phyloP scores from a whole-genome alignment of 2,888 invertebrate genomes.

The Eudasyphora cyanicolor region DNA sequence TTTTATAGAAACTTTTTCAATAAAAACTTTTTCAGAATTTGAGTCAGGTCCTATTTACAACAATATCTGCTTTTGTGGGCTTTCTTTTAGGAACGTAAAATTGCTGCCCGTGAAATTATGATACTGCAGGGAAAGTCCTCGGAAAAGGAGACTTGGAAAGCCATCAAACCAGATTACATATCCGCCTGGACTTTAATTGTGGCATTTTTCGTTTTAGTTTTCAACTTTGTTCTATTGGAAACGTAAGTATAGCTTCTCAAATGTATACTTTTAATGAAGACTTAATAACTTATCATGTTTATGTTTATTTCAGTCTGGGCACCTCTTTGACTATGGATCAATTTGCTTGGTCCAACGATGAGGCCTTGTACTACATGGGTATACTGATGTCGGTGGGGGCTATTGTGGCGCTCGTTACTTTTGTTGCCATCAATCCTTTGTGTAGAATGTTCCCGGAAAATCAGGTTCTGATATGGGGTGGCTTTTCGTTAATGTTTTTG shows the following conservation, averaged over 20 bases:
- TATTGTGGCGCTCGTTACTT: conserved; percentile 87
- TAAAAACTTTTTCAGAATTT: too few relatives aligned
- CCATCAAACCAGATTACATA: conserved; percentile 86
- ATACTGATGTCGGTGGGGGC: conserved; percentile 90
- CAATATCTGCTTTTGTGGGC: background rate
- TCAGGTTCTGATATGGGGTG: conserved; percentile 90
- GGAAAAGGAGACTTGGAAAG: conserved; percentile 88
- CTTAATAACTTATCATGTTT: conserved; percentile 3
- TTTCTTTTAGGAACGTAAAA: conserved; percentile 82
- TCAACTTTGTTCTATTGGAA: conserved; percentile 93
- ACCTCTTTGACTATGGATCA: conserved; percentile 93
- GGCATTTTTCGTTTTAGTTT: conserved; percentile 91
- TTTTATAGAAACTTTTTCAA: background rate
- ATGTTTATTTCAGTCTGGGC: conserved; percentile 82
- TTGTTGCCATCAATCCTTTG: conserved; percentile 86
- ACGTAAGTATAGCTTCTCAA: conserved; percentile 81
- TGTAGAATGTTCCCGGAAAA: conserved; percentile 88
- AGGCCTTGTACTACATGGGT: conserved; percentile 91
- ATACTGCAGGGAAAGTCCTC: conserved; percentile 85
- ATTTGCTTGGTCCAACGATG: conserved; percentile 90
- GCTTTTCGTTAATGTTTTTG: conserved; percentile 89
- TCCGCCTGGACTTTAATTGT: conserved; percentile 89
- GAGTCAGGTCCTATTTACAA: background rate
- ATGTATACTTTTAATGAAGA: background rate
- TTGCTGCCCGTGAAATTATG: conserved; percentile 91